Conservation (phyloP, 2,797 vertebrate species). For the Denticeps clupeoides region DNA sequence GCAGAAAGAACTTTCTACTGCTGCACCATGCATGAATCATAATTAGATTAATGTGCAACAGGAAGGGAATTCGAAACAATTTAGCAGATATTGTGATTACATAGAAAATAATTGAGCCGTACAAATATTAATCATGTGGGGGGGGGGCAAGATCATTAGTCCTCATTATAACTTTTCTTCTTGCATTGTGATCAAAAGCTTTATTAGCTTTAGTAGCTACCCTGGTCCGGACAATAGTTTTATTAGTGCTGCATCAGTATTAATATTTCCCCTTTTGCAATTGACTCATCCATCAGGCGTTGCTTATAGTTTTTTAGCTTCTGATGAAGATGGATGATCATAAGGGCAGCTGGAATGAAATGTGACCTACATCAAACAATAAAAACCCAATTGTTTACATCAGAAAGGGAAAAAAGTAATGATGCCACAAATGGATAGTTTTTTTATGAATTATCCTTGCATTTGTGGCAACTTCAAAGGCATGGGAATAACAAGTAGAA, state of each 20-base stretch:
- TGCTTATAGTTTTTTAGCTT: background rate
- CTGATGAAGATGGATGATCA: too few relatives aligned
- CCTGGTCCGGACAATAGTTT: background rate
- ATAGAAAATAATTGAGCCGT: constrained; percentile 24
- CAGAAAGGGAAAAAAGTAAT: too few relatives aligned
- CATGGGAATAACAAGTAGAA: constrained; percentile 5
- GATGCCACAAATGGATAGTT: too few relatives aligned
- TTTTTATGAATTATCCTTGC: too few relatives aligned
- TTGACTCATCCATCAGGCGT: background rate
- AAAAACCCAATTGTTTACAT: too few relatives aligned
- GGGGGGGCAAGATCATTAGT: too few relatives aligned
- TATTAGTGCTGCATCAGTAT: constrained; percentile 2
- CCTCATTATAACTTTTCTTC: constrained; percentile 1
- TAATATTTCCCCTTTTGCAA: background rate
- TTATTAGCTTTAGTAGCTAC: constrained; percentile 1
- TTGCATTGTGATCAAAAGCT: background rate
- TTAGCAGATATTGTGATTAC: constrained; percentile 19
- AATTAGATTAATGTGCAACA: constrained; percentile 28
- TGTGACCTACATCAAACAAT: too few relatives aligned
- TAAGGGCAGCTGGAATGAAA: too few relatives aligned
- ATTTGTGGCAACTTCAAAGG: too few relatives aligned
- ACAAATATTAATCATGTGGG: constrained; percentile 19
- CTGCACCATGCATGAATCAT: constrained; percentile 15
- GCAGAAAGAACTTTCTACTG: background rate
- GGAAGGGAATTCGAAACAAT: constrained; percentile 19